Evolutionary conservation across 2,797 vertebrate species (phyloP), one percentile per base, ranked within the genome.

Genomic region (Nyctibius grandis): DNA sequence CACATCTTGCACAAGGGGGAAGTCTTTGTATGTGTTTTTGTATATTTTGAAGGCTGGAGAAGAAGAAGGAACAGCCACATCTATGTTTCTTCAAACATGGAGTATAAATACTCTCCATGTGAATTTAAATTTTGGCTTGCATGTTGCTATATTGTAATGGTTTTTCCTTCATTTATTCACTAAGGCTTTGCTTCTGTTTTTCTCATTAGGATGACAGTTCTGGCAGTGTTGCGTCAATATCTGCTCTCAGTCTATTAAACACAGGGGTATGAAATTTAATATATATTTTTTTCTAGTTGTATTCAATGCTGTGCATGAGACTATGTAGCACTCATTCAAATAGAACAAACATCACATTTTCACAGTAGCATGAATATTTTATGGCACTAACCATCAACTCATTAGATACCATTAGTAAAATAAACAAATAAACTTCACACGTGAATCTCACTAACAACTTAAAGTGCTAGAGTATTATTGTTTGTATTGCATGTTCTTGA

Each of bases 231-330:
- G 97, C 98, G 9, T 98, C 98, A 97, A 95, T 98, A 97, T 98
- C 98, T 96, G 97, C 98, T 97, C 98, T 98, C 97, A 98, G 98
- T 98, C 98, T 98, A 92, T 98, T 98, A 98, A 98, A 96, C 97
- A 93, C 98, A 94, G 98, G 97, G 98, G 98, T 98, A 98, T 98
- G 98, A 95, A 97, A 97, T 96, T 97, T 98, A 96, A 97, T 97
- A 96, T 93, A 59, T 95, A 9, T 47, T n/a, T 84, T 82, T 95
- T 96, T 95, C 72, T 96, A 97, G 96, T 97, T 87, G 85, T 93
- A 82, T 96, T 95, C 81, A 81, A 91, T 96, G 80, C 93, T 89
- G 93, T 98, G 97, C 97, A 98, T 98, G 97, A 95, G 91, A 95
- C 89, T 93, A 73, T 85, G 95, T 97, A 96, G 89, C 80, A 86